Percentiles rank a stretch among this genome's conserved stretches.
Evolutionary conservation across 1,140 invertebrate genomes (phyloP).

Genomic region (Zaprionus tsacasi): DNA sequence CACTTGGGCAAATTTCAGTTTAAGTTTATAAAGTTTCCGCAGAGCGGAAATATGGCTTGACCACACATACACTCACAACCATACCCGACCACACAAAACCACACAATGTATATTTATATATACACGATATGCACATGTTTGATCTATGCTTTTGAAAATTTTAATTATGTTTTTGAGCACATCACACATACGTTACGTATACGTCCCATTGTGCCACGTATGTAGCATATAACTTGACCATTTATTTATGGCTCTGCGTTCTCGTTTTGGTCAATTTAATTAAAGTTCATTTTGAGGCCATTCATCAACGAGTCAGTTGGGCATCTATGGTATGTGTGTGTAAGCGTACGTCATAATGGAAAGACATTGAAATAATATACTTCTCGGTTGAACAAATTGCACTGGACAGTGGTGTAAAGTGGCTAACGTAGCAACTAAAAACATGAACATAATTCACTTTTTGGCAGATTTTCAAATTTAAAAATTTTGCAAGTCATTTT

Average conservation of each 20-base stretch:
- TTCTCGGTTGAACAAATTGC: conserved; percentile 51
- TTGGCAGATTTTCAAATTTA: not conserved
- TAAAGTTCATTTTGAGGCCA: conserved; percentile 64
- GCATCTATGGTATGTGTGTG: conserved; percentile 3
- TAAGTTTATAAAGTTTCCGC: not conserved
- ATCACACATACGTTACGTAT: conserved; percentile 26
- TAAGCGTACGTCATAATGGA: conserved; percentile 42
- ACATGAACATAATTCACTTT: not conserved
- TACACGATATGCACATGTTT: not conserved
- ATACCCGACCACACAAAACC: not conserved
- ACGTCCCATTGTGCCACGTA: conserved; percentile 25
- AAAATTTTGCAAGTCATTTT: too few species aligned
- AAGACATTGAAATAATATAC: conserved; percentile 58
- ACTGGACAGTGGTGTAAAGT: not conserved
- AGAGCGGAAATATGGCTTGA: not conserved
- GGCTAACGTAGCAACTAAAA: not conserved
- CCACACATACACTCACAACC: not conserved
- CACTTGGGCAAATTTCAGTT: not conserved
- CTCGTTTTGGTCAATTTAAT: conserved; percentile 61
- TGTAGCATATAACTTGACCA: conserved; percentile 17
- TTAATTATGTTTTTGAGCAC: conserved; percentile 61
- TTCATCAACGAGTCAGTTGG: conserved; percentile 51
- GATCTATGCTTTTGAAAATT: conserved; percentile 45
- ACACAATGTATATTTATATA: not conserved
- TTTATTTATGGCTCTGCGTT: conserved; percentile 62